Evolutionary conservation across 2,888 invertebrate species (phyloP).

Genomic region (Hydroisotoma schaefferi): DNA sequence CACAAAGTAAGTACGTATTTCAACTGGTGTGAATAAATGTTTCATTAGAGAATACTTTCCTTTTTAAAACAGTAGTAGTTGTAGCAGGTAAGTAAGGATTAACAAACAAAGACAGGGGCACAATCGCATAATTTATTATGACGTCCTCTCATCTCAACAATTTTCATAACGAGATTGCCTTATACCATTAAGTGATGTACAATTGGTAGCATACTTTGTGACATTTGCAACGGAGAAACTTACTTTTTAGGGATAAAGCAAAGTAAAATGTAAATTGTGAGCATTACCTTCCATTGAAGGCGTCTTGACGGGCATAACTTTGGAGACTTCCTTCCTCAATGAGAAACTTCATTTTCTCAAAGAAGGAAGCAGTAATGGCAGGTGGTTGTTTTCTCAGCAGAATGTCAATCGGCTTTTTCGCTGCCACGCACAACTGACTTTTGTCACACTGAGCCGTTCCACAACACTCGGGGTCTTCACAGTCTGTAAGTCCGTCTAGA

Average conservation of each 20-base stretch:
- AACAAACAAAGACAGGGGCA: constrained; percentile 48
- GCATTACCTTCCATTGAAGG: constrained; percentile 93
- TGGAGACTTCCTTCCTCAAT: constrained; percentile 98
- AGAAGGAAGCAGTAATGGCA: constrained; percentile 95
- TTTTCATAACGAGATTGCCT: background rate
- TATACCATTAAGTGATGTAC: background rate
- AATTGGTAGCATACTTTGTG: no score
- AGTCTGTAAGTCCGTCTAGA: constrained; percentile 92
- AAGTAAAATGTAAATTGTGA: constrained; percentile 1
- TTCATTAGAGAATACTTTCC: no score
- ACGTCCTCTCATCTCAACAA: background rate
- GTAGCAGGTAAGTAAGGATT: constrained; percentile 22
- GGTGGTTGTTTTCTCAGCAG: constrained; percentile 92
- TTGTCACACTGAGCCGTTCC: constrained; percentile 73
- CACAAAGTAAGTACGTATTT: no score
- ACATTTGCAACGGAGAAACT: background rate
- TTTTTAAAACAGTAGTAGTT: no score
- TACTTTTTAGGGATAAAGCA: background rate
- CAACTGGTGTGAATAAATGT: no score
- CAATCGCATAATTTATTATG: constrained; percentile 35
- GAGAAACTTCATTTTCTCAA: constrained; percentile 95
- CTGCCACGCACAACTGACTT: constrained; percentile 87
- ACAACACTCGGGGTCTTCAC: constrained; percentile 98
- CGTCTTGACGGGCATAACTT: constrained; percentile 91
- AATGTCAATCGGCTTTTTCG: constrained; percentile 94